Base-by-base conservation (phyloP, 2,888 invertebrate species). In the Andrena chrysosceles region DNA sequence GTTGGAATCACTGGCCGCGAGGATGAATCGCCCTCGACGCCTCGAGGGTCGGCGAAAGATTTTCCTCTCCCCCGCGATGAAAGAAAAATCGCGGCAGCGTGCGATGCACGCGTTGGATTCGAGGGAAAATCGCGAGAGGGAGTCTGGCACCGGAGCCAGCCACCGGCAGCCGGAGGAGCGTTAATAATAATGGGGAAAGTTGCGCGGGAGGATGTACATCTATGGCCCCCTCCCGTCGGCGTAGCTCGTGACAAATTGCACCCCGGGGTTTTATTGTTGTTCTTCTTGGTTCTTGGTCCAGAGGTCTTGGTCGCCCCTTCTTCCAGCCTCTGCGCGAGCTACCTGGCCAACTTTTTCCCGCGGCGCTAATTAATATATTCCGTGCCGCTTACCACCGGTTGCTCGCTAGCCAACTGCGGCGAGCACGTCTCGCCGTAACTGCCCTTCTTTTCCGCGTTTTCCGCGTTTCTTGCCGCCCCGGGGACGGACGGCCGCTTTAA, bases 101-200 rank as follows among this genome's bases (percentile, higher is more conserved):
- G 83, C 78, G 42, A 16, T 16, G 42, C 42, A 1, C 16, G 16
- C 42, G 42, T 42, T 42, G 16, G 42, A 13, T 13, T 42, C 42
- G 42, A 4, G 42, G 4, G 42, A 42, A 42, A 13, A 13, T 4
- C 42, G 42, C 42, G 59, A 68, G 13, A 31, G 35, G 16, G 1
- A 23, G 63, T 20, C 23, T 8, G 31, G 35, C 29, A 20, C 54
- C 20, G 7, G 2, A 52, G 33, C 59, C 54, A 60, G 52, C n/a
- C 31, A 16, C 48, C 20, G 6, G n/a, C 16, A n/a, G 31, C 60
- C 64, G 70, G 72, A 83, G 13, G 87, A 86, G 88, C 89, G 92
- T 92, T 93, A 91, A 93, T 92, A 92, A 92, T 92, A 92, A 93
- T 92, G 93, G 90, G 91, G 89, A 92, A 92, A 92, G 86, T 92